Conservation (phyloP, 2,113 vertebrate species). For the Urocynchramus pylzowi region DNA sequence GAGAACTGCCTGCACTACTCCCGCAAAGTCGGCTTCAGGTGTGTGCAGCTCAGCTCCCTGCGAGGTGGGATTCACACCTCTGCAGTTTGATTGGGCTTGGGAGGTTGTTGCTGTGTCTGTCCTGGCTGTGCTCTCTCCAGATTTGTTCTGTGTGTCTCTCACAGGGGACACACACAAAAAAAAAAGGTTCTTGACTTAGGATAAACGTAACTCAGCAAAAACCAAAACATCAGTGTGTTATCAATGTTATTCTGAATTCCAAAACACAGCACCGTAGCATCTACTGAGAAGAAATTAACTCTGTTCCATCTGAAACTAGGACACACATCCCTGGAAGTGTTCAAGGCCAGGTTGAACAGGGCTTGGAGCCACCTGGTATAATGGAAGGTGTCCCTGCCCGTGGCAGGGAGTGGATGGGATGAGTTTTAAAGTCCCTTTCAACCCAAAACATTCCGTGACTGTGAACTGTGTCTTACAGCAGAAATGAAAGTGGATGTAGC, state of each 20-base stretch:
- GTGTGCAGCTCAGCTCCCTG: slow-evolving; percentile 8
- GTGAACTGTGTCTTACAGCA: neutral
- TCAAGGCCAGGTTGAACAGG: neutral
- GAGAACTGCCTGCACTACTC: slow-evolving; percentile 96
- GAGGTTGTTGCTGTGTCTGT: neutral
- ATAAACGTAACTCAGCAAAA: neutral
- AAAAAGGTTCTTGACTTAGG: neutral
- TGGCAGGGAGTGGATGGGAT: neutral
- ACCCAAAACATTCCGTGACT: neutral
- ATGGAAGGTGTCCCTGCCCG: neutral
- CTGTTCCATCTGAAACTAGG: neutral
- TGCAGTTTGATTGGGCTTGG: neutral
- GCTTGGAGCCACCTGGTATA: neutral
- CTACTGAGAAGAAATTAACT: neutral
- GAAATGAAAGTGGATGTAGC: neutral
- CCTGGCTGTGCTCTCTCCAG: neutral
- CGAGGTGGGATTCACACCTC: neutral
- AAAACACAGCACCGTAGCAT: neutral
- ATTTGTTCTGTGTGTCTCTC: neutral
- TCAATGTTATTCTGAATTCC: neutral
- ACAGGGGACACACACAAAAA: neutral
- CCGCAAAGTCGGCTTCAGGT: slow-evolving; percentile 93
- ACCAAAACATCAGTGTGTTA: neutral
- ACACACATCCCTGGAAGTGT: neutral
- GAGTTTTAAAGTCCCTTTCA: neutral